Conservation (phyloP, 1,140 invertebrate species). For the Platyscapa corneri region DNA sequence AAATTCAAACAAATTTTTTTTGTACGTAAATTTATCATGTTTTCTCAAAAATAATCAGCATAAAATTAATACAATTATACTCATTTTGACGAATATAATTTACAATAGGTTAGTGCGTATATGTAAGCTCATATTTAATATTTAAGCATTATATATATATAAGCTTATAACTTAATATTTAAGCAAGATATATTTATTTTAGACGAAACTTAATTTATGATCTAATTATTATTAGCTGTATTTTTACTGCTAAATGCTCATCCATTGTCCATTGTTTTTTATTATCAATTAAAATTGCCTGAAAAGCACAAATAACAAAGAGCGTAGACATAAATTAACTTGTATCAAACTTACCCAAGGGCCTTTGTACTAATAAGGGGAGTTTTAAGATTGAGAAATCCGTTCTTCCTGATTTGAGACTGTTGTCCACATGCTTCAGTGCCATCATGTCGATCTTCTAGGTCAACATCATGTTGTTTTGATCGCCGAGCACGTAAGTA, state of each 20-base stretch:
- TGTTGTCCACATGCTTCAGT: constrained; percentile 55
- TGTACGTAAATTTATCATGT: too few relatives aligned
- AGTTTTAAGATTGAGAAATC: constrained; percentile 85
- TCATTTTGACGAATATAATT: neutral
- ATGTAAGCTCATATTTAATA: too few relatives aligned
- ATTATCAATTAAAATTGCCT: neutral
- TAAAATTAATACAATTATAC: neutral
- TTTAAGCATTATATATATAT: too few relatives aligned
- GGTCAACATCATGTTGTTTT: constrained; percentile 66
- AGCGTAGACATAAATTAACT: neutral
- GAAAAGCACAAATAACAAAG: neutral
- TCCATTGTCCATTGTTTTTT: neutral
- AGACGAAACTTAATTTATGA: neutral
- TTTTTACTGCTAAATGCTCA: neutral
- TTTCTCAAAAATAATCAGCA: too few relatives aligned
- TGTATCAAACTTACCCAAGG: constrained; percentile 76
- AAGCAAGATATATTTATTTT: too few relatives aligned
- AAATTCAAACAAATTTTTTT: too few relatives aligned
- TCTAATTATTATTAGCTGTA: neutral
- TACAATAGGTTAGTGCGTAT: too few relatives aligned
- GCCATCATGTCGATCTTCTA: constrained; percentile 65
- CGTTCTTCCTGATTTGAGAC: constrained; percentile 65
- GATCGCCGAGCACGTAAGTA: constrained; percentile 70
- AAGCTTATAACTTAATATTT: too few relatives aligned
- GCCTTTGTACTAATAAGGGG: constrained; percentile 82